Conservation (phyloP, 1,140 invertebrate genomes). For the Belonocnema kinseyi region DNA sequence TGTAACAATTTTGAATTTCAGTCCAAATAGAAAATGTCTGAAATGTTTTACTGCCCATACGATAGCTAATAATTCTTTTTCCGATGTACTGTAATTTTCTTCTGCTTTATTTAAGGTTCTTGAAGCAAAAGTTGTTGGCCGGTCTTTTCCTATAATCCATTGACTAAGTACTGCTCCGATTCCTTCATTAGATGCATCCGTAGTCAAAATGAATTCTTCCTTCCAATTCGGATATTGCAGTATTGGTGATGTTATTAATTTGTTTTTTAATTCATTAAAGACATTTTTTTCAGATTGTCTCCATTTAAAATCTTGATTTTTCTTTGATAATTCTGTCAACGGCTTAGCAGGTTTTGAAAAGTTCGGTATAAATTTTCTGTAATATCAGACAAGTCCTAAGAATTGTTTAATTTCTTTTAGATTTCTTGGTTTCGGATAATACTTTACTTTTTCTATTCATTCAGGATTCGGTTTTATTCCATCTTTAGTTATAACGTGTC, state of each 20-base stretch:
- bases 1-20: too few species aligned
- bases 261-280: conserved; percentile 27
- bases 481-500: conserved; percentile 43
- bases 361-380: conserved; percentile 4
- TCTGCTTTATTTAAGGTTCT: conserved; percentile 15
- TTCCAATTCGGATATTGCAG: too few species aligned
- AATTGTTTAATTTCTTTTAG: too few species aligned
- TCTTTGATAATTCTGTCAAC: conserved; percentile 29
- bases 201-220: conserved; percentile 52
- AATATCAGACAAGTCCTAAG: too few species aligned
- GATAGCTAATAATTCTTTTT: too few species aligned
- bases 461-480: conserved; percentile 46
- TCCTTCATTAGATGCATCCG: conserved; percentile 4
- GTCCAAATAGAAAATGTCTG: too few species aligned
- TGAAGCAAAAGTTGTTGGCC: neutral
- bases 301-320: conserved; percentile 30
- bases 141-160: neutral
- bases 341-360: conserved; percentile 23
- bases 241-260: conserved; percentile 30
- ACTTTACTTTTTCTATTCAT: conserved; percentile 37
- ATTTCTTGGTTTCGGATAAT: conserved; percentile 4
- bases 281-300: neutral
- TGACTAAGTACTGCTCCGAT: neutral
- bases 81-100: too few species aligned
- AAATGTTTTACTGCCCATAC: too few species aligned